Conservation (phyloP, 2,113 vertebrate species). For the Theristicus caerulescens region DNA sequence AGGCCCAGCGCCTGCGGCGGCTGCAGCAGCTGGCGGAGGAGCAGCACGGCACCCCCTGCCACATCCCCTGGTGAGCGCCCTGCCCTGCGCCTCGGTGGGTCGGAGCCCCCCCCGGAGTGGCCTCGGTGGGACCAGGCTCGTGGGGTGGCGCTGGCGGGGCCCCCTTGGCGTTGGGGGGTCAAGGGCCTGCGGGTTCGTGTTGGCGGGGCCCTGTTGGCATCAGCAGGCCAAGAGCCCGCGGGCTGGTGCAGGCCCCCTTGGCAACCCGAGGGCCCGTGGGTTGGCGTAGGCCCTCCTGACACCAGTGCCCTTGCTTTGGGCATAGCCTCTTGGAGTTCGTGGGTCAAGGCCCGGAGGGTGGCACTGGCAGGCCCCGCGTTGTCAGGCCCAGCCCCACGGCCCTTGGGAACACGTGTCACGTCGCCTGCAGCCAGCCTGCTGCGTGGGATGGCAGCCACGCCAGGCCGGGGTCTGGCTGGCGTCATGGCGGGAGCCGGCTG, state of each 20-base stretch:
- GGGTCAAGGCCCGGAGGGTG: neutral
- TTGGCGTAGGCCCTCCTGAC: too few relatives aligned
- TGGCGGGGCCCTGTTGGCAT: accelerated
- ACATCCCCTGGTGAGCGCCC: conserved; percentile 87
- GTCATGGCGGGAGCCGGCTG: neutral
- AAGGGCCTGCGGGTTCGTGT: accelerated
- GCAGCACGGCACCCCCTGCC: conserved; percentile 76
- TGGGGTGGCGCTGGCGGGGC: neutral
- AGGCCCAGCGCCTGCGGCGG: conserved; percentile 91
- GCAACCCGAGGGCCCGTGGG: accelerated
- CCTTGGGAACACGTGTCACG: accelerated
- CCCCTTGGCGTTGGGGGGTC: accelerated
- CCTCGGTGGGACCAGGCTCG: neutral
- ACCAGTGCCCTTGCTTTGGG: accelerated
- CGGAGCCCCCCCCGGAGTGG: accelerated
- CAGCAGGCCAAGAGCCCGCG: accelerated
- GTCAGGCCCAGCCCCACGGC: accelerated
- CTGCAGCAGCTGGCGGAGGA: conserved; percentile 87
- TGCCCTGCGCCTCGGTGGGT: neutral
- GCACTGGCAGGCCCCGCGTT: accelerated
- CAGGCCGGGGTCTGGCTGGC: accelerated
- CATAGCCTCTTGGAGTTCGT: accelerated
- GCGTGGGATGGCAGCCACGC: accelerated
- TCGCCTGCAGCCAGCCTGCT: neutral
- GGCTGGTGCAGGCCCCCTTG: too few relatives aligned